A percentile compares a stretch with the other conserved stretches of the same genome.
Conservation (phyloP, 2,888 invertebrate species). For the Pollenia angustigena region DNA sequence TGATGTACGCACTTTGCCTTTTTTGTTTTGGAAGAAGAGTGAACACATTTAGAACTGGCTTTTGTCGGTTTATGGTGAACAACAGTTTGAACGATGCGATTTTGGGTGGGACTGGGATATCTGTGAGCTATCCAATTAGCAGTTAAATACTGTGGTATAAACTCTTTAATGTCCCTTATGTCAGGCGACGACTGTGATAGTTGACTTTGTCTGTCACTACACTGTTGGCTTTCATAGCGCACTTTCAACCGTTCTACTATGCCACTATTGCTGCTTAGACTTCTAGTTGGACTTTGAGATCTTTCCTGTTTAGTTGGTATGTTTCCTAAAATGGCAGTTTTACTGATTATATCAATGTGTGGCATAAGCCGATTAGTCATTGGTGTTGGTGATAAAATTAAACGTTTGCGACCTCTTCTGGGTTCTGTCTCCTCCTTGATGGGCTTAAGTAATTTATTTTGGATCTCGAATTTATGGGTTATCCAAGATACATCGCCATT, state of each 20-base stretch:
- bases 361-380: slow-evolving; percentile 89
- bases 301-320: slow-evolving; percentile 54
- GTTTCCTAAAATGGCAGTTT: slow-evolving; percentile 87
- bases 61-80: neutral
- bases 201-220: slow-evolving; percentile 6
- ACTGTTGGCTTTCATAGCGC: slow-evolving; percentile 85
- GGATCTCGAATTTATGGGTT: slow-evolving; percentile 86
- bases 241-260: slow-evolving; percentile 89
- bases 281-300: slow-evolving; percentile 68
- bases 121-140: slow-evolving; percentile 93
- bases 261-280: slow-evolving; percentile 79
- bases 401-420: slow-evolving; percentile 82
- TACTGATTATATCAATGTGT: slow-evolving; percentile 95
- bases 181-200: slow-evolving; percentile 93
- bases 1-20: slow-evolving; percentile 25
- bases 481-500: slow-evolving; percentile 87
- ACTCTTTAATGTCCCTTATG: slow-evolving; percentile 88
- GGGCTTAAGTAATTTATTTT: slow-evolving; percentile 73
- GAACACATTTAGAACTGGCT: neutral
- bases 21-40: slow-evolving; percentile 51
- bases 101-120: slow-evolving; percentile 89
- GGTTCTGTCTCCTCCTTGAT: slow-evolving; percentile 77
- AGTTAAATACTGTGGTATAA: slow-evolving; percentile 91
- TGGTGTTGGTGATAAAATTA: slow-evolving; percentile 86
- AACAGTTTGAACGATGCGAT: slow-evolving; percentile 77